Conservation (phyloP, 2,888 invertebrate genomes). For the Cerastoderma edule region DNA sequence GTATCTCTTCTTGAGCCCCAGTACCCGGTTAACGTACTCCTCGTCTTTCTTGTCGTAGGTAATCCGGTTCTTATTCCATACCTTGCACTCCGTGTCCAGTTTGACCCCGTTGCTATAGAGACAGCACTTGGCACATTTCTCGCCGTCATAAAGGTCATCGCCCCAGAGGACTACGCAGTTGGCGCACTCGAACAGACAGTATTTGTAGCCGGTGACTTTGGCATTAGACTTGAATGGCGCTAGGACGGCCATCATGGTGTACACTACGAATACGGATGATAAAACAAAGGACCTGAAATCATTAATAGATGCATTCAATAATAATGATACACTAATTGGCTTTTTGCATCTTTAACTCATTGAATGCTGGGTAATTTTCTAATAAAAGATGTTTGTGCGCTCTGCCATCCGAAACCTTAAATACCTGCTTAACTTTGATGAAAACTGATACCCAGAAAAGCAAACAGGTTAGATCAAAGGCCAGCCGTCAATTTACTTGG, state of each 20-base stretch:
- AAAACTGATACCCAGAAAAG: too few relatives aligned
- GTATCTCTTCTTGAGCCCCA: slow-evolving; percentile 27
- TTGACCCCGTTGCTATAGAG: slow-evolving; percentile 63
- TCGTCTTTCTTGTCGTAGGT: slow-evolving; percentile 35
- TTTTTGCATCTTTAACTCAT: too few relatives aligned
- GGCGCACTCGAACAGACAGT: slow-evolving; percentile 68
- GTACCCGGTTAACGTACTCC: slow-evolving; percentile 37
- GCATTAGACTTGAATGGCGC: neutral
- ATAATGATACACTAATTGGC: too few relatives aligned
- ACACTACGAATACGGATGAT: slow-evolving; percentile 16
- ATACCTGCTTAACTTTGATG: too few relatives aligned
- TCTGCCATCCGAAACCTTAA: too few relatives aligned
- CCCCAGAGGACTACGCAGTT: slow-evolving; percentile 70
- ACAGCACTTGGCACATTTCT: slow-evolving; percentile 68
- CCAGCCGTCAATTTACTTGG: too few relatives aligned
- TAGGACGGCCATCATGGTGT: neutral
- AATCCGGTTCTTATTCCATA: slow-evolving; percentile 45
- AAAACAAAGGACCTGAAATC: slow-evolving; percentile 11
- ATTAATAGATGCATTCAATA: neutral
- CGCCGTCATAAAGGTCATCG: slow-evolving; percentile 67
- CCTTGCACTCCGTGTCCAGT: slow-evolving; percentile 64
- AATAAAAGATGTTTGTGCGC: too few relatives aligned
- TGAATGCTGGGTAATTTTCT: too few relatives aligned
- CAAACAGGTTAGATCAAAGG: too few relatives aligned
- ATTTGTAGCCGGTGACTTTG: slow-evolving; percentile 49